Conservation (phyloP, 2,113 vertebrate species). For the Anoura caudifer region DNA sequence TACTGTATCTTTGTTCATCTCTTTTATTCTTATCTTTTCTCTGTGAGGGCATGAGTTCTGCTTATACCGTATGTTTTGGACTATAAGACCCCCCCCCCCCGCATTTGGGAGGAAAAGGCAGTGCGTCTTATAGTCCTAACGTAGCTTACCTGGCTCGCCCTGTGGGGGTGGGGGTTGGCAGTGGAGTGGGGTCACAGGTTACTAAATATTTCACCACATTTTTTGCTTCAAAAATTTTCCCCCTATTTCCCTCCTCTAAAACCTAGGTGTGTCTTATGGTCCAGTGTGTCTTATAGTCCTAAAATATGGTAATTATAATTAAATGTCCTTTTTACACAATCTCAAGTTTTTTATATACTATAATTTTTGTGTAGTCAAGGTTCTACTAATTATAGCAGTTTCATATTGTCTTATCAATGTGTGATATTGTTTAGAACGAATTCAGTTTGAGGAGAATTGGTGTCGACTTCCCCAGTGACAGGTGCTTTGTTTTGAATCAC, state of each 20-base stretch:
- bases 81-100: no score
- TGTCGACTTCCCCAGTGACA: neutral
- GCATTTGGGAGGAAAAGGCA: no score
- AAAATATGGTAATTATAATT: neutral
- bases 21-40: neutral
- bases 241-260: no score
- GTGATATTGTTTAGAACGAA: neutral
- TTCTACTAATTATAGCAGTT: neutral
- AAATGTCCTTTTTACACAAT: neutral
- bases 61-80: neutral
- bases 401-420: neutral
- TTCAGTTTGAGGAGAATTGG: neutral
- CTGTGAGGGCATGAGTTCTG: neutral
- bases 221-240: no score
- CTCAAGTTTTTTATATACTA: neutral
- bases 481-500: conserved; percentile 32
- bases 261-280: no score
- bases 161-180: no score
- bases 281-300: no score
- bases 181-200: no score
- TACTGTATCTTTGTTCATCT: neutral
- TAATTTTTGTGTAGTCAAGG: neutral
- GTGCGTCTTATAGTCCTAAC: no score
- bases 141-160: no score
- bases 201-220: no score